Evolutionary conservation across 2,888 invertebrate species (phyloP), one percentile per base, ranked within the genome.

Genomic region (Clusia tigrina): DNA sequence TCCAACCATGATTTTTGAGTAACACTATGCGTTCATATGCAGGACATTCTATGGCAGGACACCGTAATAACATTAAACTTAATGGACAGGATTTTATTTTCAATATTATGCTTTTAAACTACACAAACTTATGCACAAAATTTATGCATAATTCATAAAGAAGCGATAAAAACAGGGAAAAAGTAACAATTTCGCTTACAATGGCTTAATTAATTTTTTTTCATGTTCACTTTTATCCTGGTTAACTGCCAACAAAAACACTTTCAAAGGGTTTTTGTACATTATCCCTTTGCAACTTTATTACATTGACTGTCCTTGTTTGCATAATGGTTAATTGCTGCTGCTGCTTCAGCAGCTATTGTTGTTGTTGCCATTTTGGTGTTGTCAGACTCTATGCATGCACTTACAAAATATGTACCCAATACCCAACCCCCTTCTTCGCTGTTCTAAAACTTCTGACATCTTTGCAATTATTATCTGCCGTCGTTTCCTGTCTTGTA

Each of bases 311-410:
- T 68, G 65, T 66, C 66, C 59, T 59, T 70, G 69, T 68, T 67
- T 62, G 66, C 62, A 63, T 70, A 65, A 69, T 65, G 66, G 67
- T 64, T 71, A 68, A 68, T 65, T 71, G 69, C 67, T 67, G 62
- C 62, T 63, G 63, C 51, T 58, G 6, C 6, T 32, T 6, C 12
- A 9, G 32, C 32, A 9, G 32, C 32, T 32, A 32, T 32, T 32
- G 48, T 48, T 42, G 42, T 42, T 42, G 10, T 42, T 5, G 42
- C n/a, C 12, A 32, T 32, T 12, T 32, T 32, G 32, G 6, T 32
- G 42, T 42, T 42, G 42, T n/a, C n/a, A n/a, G 42, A 42, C 42
- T 42, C n/a, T 42, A 10, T 10, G 42, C 42, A 42, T 42, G n/a
- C 10, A 42, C 42, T 6, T 42, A 42, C n/a, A 42, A n/a, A 42